Conservation (phyloP, 2,113 vertebrate genomes). For the Rhombomys opimus region DNA sequence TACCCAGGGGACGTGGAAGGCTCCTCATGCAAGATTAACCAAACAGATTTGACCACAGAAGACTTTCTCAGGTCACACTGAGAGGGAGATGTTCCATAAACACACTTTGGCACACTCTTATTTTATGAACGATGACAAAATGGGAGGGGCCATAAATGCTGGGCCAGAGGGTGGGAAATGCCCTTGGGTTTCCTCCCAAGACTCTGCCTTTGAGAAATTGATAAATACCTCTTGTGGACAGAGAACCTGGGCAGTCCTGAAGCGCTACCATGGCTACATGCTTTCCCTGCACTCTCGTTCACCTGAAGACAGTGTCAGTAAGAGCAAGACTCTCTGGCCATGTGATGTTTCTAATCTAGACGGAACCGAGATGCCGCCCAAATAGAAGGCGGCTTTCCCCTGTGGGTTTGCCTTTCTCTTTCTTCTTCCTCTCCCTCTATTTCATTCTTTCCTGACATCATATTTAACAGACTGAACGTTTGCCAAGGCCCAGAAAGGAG, state of each 20-base stretch:
- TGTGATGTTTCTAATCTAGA: not conserved
- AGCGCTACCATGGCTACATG: accelerated
- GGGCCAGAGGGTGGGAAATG: not conserved
- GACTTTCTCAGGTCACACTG: not conserved
- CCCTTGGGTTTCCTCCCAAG: not conserved
- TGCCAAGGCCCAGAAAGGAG: not conserved
- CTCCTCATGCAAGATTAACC: not conserved
- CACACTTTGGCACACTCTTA: constrained; percentile 21
- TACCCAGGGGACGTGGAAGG: not conserved
- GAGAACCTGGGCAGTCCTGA: not conserved
- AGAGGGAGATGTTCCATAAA: not conserved
- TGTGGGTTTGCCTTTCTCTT: not conserved
- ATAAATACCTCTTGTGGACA: too few relatives aligned
- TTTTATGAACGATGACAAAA: constrained; percentile 30
- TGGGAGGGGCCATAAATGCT: not conserved
- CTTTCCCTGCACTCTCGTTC: accelerated
- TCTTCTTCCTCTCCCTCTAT: too few relatives aligned
- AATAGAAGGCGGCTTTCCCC: not conserved
- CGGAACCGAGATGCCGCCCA: not conserved
- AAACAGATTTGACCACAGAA: not conserved
- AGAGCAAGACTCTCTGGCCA: not conserved
- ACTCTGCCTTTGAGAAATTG: not conserved
- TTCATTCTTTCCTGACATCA: not conserved
- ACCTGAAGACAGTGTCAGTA: accelerated
- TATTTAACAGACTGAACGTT: not conserved